A percentile compares a stretch with the other conserved stretches of the same genome.
Conservation (phyloP, 2,888 invertebrate genomes). For the Dioctria rufipes region DNA sequence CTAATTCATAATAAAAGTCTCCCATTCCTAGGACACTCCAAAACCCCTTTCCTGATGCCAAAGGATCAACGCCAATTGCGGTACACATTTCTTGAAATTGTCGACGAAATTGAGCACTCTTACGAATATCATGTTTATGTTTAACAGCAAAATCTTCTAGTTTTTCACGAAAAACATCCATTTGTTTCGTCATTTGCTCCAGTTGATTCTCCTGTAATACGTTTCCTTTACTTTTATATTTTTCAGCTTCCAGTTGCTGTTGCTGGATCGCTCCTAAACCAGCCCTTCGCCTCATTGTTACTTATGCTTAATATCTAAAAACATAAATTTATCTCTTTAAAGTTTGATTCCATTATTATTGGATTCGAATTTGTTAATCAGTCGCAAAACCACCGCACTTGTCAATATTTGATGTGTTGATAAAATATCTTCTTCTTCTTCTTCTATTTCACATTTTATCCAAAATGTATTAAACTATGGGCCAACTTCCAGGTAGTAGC, state of each 20-base stretch:
- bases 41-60: slow-evolving; percentile 96
- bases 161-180: slow-evolving; percentile 92
- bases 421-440: no score
- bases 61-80: slow-evolving; percentile 95
- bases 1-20: slow-evolving; percentile 98
- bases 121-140: slow-evolving; percentile 94
- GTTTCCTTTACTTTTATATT: slow-evolving; percentile 91
- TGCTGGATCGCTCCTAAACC: slow-evolving; percentile 93
- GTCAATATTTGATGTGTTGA: no score
- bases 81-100: slow-evolving; percentile 99
- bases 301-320: no score
- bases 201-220: slow-evolving; percentile 94
- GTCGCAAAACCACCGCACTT: no score
- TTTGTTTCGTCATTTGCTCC: slow-evolving; percentile 93
- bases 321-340: no score
- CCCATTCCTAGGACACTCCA: slow-evolving; percentile 99
- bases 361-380: no score
- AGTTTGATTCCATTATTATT: no score
- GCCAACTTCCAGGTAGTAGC: no score
- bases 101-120: slow-evolving; percentile 93
- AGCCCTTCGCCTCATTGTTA: slow-evolving; percentile 82
- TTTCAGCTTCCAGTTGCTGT: slow-evolving; percentile 88
- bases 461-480: no score
- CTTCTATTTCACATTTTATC: no score
- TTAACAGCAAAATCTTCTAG: slow-evolving; percentile 96